Evolutionary conservation across 2,888 invertebrate species (phyloP).

Genomic region (Rhagonycha lutea): DNA sequence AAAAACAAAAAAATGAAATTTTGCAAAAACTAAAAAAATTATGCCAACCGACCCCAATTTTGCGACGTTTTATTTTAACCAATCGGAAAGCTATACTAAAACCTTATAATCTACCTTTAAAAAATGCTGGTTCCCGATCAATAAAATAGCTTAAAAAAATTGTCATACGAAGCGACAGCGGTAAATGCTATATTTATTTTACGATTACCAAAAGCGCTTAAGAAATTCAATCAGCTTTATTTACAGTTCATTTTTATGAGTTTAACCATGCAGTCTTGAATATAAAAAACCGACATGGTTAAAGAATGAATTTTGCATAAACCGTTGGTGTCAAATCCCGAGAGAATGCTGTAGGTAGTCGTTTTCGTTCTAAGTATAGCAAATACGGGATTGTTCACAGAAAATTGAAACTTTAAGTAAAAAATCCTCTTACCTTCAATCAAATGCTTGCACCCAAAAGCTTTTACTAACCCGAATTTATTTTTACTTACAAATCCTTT

Average conservation of each 20-base stretch:
- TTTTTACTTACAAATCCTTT: background rate
- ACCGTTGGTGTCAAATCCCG: conserved; percentile 25
- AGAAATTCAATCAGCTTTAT: background rate
- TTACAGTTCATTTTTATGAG: background rate
- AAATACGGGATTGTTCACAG: conserved; percentile 11
- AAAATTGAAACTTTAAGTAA: conserved; percentile 21
- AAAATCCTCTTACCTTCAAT: conserved; percentile 4
- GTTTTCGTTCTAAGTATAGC: conserved; percentile 6
- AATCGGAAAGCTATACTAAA: background rate
- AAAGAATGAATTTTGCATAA: conserved; percentile 16
- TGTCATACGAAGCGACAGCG: background rate
- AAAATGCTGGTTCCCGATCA: background rate
- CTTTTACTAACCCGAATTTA: background rate
- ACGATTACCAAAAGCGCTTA: background rate
- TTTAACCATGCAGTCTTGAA: background rate
- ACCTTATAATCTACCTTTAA: background rate
- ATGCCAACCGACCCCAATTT: background rate
- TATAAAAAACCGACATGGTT: background rate
- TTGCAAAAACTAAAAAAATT: background rate
- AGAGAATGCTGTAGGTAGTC: conserved; percentile 4
- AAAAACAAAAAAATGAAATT: no score
- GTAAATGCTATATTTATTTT: background rate
- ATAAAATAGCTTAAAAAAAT: background rate
- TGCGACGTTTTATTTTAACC: background rate
- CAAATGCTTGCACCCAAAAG: background rate